phyloP scores from a whole-genome alignment of 35 echinoderm and acorn worm genomes.

The Acanthaster planci region DNA sequence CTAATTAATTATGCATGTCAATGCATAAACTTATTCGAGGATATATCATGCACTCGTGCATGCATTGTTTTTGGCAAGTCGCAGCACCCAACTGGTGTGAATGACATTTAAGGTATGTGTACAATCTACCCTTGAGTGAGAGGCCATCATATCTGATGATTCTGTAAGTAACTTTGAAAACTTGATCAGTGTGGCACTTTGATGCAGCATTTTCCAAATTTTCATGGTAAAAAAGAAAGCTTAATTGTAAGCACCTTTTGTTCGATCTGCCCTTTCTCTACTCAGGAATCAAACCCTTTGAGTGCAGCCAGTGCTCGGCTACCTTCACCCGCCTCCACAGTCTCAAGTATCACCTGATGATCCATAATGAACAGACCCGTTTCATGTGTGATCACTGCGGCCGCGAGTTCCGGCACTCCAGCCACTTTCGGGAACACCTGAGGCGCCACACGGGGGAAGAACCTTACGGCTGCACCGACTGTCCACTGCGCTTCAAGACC shows the following conservation, averaged over 20 bases:
- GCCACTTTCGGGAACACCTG: conserved; percentile 96
- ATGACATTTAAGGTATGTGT: too few species aligned
- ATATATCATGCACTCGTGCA: too few species aligned
- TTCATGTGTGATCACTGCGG: conserved; percentile 91
- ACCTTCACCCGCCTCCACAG: conserved; percentile 97
- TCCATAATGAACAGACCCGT: conserved; percentile 89
- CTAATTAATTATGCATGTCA: too few species aligned
- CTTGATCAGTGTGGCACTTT: neutral
- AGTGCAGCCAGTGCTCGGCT: conserved; percentile 78
- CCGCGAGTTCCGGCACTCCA: conserved; percentile 89
- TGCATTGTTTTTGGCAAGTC: too few species aligned
- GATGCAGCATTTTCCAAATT: neutral
- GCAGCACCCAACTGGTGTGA: too few species aligned
- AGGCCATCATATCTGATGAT: too few species aligned
- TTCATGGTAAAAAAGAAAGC: too few species aligned
- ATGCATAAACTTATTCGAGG: too few species aligned
- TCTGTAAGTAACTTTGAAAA: neutral
- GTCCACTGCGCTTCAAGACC: conserved; percentile 88
- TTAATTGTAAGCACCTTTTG: too few species aligned
- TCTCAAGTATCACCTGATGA: conserved; percentile 99
- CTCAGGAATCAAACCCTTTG: conserved; percentile 94
- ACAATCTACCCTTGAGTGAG: too few species aligned
- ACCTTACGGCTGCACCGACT: conserved; percentile 94
- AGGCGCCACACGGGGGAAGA: conserved; percentile 96
- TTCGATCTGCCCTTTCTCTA: too few species aligned